Evolutionary conservation across 2,797 vertebrate genomes (phyloP).

Genomic region (Protosalanx chinensis): DNA sequence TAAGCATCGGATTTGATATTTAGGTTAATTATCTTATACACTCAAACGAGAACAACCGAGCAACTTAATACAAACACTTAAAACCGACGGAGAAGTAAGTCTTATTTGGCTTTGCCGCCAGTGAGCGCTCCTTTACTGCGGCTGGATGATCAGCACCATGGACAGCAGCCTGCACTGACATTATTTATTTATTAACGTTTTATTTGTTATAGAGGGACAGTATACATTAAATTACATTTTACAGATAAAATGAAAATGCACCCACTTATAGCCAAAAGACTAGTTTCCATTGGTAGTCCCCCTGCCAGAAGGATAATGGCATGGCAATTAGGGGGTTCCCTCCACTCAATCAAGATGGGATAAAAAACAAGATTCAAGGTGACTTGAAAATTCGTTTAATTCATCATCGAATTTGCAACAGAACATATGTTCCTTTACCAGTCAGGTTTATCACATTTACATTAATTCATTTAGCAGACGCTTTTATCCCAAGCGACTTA

Average conservation of each 20-base stretch:
- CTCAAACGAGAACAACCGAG: neutral
- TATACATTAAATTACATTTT: too few relatives aligned
- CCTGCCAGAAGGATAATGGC: too few relatives aligned
- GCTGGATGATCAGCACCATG: conserved; percentile 55
- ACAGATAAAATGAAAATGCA: too few relatives aligned
- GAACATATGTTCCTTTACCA: too few relatives aligned
- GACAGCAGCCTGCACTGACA: conserved; percentile 45
- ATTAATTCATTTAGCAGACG: too few relatives aligned
- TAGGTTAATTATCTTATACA: neutral
- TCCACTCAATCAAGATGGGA: neutral
- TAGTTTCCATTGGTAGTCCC: too few relatives aligned
- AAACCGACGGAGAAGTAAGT: neutral
- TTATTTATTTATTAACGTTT: too few relatives aligned
- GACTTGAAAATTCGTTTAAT: neutral
- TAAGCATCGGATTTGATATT: neutral
- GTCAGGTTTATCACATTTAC: too few relatives aligned
- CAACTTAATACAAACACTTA: neutral
- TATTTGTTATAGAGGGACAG: too few relatives aligned
- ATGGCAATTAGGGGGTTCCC: neutral
- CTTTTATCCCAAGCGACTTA: too few relatives aligned
- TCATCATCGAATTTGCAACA: neutral
- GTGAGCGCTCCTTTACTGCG: neutral
- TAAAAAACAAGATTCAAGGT: neutral
- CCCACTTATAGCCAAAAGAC: too few relatives aligned
- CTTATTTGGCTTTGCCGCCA: neutral